phyloP scores from a whole-genome alignment of 2,888 invertebrate genomes.

The Apantesis nais region DNA sequence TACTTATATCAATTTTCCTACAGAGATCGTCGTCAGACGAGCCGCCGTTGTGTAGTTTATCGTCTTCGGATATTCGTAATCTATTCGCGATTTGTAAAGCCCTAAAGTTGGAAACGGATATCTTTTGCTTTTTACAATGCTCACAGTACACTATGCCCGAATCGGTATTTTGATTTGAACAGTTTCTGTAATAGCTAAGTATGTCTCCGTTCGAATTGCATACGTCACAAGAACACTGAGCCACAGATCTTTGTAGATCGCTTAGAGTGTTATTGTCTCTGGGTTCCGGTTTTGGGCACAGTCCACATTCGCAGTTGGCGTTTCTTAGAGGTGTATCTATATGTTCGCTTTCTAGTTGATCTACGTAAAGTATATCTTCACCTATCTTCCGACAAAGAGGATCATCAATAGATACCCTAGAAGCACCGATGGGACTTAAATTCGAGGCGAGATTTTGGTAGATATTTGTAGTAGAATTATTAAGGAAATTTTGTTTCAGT shows the following conservation, averaged over 20 bases:
- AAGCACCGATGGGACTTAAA: constrained; percentile 67
- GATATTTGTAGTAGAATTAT: constrained; percentile 76
- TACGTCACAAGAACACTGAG: constrained; percentile 75
- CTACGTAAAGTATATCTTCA: constrained; percentile 78
- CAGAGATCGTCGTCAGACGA: constrained; percentile 77
- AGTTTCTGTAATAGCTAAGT: constrained; percentile 74
- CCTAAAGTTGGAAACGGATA: constrained; percentile 79
- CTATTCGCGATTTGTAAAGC: constrained; percentile 80
- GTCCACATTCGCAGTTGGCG: constrained; percentile 76
- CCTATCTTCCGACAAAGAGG: constrained; percentile 72
- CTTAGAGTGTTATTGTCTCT: constrained; percentile 75
- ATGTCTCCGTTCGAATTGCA: constrained; percentile 80
- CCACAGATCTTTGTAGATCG: constrained; percentile 78
- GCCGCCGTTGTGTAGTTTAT: constrained; percentile 70
- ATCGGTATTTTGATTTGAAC: constrained; percentile 73
- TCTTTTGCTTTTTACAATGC: constrained; percentile 80
- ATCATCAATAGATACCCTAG: constrained; percentile 74
- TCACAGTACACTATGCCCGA: constrained; percentile 81
- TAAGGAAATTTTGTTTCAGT: constrained; percentile 79
- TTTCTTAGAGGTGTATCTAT: constrained; percentile 65
- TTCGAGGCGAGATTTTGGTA: constrained; percentile 75
- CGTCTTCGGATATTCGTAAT: constrained; percentile 72
- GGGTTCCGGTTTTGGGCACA: constrained; percentile 75
- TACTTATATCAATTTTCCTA: constrained; percentile 75
- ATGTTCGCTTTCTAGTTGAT: constrained; percentile 72